Percentiles rank a stretch among this genome's conserved stretches.
phyloP scores from a whole-genome alignment of 2,113 vertebrate species.

The Bubo scandiacus region DNA sequence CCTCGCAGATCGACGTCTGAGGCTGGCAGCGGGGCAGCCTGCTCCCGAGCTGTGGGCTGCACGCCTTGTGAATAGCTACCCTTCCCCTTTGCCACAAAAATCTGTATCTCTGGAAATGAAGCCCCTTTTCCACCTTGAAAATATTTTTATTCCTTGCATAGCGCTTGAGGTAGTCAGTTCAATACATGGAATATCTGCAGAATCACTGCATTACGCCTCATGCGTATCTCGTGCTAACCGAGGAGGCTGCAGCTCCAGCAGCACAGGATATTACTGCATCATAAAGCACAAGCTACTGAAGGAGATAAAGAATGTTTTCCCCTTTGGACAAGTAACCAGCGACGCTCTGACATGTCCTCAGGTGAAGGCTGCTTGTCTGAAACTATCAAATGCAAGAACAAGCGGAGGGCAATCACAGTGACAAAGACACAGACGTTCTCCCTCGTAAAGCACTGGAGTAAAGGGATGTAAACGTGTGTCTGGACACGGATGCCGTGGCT shows the following conservation, averaged over 20 bases:
- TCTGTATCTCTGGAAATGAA: accelerated
- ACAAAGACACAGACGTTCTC: conserved; percentile 2
- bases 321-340: conserved; percentile 40
- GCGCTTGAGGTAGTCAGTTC: not conserved
- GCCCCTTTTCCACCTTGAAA: not conserved
- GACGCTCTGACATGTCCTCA: conserved; percentile 63
- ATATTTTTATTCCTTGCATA: not conserved
- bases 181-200: accelerated
- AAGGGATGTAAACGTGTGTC: not conserved
- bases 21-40: not conserved
- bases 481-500: not conserved
- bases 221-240: accelerated
- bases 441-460: not conserved
- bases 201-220: not conserved
- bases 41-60: too few relatives aligned
- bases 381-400: conserved; percentile 34
- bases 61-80: accelerated
- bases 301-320: conserved; percentile 40
- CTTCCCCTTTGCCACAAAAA: not conserved
- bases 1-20: accelerated
- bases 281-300: conserved; percentile 8
- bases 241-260: not conserved
- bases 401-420: conserved; percentile 26
- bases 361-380: conserved; percentile 71
- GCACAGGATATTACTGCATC: not conserved